Percentiles rank a stretch among this genome's conserved stretches.
Conservation (phyloP, 2,888 invertebrate genomes). For the Fissipunctia ypsillon region DNA sequence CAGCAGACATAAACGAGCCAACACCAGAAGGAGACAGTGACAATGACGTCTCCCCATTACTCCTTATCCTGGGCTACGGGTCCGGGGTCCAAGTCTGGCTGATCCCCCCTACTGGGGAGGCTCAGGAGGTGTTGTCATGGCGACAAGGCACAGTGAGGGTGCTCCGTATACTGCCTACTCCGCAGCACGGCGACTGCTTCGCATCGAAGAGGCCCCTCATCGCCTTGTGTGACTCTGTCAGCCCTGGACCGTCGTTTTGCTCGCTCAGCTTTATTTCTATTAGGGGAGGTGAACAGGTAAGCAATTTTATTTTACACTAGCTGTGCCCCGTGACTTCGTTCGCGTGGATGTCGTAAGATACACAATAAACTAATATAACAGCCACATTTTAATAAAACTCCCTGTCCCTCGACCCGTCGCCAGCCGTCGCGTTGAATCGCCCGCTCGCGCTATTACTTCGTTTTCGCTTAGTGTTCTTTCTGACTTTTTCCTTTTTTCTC, state of each 20-base stretch:
- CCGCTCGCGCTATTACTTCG: too few relatives aligned
- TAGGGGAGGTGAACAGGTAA: constrained; percentile 94
- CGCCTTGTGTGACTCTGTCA: constrained; percentile 96
- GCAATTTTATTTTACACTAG: constrained; percentile 24
- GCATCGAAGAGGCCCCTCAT: constrained; percentile 96
- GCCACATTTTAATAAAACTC: too few relatives aligned
- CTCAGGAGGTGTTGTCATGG: constrained; percentile 98
- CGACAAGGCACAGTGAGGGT: constrained; percentile 96
- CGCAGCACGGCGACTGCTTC: constrained; percentile 94
- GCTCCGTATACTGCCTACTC: constrained; percentile 96
- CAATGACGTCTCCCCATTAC: constrained; percentile 94
- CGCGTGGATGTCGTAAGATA: too few relatives aligned
- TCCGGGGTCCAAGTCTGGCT: constrained; percentile 94
- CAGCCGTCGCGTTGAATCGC: too few relatives aligned
- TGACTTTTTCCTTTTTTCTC: too few relatives aligned
- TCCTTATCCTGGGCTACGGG: constrained; percentile 94
- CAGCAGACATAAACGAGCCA: constrained; percentile 95
- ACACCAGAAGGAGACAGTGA: constrained; percentile 93
- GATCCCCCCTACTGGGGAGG: constrained; percentile 97
- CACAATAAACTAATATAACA: too few relatives aligned
- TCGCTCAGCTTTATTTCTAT: constrained; percentile 96
- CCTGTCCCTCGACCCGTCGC: too few relatives aligned
- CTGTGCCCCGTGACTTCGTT: too few relatives aligned
- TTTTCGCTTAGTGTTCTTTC: too few relatives aligned
- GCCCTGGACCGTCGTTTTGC: constrained; percentile 94